Percentiles rank a stretch among this genome's conserved stretches.
Evolutionary conservation across 2,113 vertebrate species (phyloP).

Genomic region (Platanista minor): DNA sequence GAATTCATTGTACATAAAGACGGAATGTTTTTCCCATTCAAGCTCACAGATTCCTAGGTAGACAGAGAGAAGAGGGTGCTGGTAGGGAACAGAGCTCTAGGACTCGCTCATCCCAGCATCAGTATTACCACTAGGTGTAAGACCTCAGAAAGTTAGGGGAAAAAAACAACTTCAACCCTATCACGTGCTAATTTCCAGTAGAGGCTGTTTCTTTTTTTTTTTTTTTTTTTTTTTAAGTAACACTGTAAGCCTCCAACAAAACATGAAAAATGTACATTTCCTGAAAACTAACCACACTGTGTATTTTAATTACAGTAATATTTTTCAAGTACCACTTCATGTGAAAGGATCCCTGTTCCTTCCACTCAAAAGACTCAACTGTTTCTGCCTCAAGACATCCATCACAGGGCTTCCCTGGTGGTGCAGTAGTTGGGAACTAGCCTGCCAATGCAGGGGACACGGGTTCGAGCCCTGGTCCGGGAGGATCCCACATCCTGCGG

Average conservation of each 20-base stretch:
- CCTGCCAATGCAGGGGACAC: too few species aligned
- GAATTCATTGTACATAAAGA: background rate
- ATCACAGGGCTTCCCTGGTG: background rate
- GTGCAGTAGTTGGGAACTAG: too few species aligned
- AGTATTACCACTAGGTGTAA: background rate
- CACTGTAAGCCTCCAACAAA: slow-evolving; percentile 5
- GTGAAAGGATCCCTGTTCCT: slow-evolving; percentile 57
- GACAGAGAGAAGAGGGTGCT: background rate
- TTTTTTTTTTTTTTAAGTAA: background rate
- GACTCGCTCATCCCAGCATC: background rate
- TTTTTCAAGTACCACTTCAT: slow-evolving; percentile 60
- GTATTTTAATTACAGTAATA: slow-evolving; percentile 56
- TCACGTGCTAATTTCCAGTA: background rate
- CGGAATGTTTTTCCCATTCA: background rate
- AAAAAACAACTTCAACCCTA: background rate
- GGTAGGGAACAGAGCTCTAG: background rate
- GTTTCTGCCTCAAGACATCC: slow-evolving; percentile 58
- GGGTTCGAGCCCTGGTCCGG: too few species aligned
- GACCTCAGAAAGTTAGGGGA: background rate
- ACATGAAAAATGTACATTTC: slow-evolving; percentile 25
- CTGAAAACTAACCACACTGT: slow-evolving; percentile 15
- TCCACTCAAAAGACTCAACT: slow-evolving; percentile 14
- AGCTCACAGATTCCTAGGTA: background rate
- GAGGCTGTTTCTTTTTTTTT: background rate
- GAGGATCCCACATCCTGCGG: too few species aligned